Evolutionary conservation across 1,140 invertebrate genomes (phyloP), one percentile per base, ranked within the genome.

Genomic region (Lucilia sericata): DNA sequence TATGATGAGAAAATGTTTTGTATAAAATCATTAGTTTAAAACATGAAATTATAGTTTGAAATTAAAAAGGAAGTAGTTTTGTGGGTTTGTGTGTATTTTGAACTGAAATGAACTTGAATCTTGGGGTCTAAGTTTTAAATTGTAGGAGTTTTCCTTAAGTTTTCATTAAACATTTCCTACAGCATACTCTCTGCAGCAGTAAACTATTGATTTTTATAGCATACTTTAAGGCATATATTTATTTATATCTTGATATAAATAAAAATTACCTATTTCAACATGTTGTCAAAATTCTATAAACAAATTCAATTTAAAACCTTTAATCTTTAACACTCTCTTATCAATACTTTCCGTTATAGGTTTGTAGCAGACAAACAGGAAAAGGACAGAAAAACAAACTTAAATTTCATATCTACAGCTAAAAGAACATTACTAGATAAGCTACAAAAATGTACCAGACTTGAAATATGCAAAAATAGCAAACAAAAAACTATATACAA

Each of bases 321-420:
- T 70, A 70, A 70, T 25, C 65, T 70, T 70, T 70, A 70, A 70
- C 65, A 70, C 19, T n/a, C 21, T 70, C 19, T 70, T 21, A 70
- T 70, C 65, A 70, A 21, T 70, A 21, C n/a, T 21, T 70, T 70
- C 21, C 19, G 65, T 21, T 70, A 70, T 0, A 25, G 25, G 1
- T 30, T 2, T 30, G 42, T 42, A 42, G 42, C 5, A 42, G 2
- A 17, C n/a, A 60, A n/a, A 70, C 65, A 70, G 65, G 19, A 70
- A 70, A 70, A 17, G 17, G 65, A 70, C n/a, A 70, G 8, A 25
- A 70, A 21, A 5, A 70, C 9, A 70, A 70, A 70, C 19, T 9
- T 21, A n/a, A 60, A 17, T 14, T 60, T 4, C 14, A 17, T 60
- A n/a, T 60, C 14, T n/a, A 7, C n/a, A n/a, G 55, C 55, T 60